Percentiles rank a stretch among this genome's conserved stretches.
Conservation (phyloP, 2,113 vertebrate genomes). For the Hymenochirus boettgeri region DNA sequence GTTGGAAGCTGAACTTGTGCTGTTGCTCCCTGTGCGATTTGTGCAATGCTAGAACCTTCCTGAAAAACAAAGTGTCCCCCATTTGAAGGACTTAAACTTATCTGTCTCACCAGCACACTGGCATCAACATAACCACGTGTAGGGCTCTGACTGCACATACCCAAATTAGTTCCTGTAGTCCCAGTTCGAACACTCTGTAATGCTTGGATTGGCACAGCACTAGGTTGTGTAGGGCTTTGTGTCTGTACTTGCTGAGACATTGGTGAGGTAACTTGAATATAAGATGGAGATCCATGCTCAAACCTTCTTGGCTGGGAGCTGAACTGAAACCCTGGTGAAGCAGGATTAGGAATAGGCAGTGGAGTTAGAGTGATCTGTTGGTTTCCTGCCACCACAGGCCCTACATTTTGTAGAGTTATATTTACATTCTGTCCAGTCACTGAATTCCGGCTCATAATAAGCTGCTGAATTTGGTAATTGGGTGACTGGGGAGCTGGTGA, state of each 20-base stretch:
- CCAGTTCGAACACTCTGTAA: conserved; percentile 72
- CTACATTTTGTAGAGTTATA: conserved; percentile 87
- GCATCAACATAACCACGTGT: conserved; percentile 79
- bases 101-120: conserved; percentile 78
- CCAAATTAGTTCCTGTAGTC: conserved; percentile 65
- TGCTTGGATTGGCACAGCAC: conserved; percentile 63
- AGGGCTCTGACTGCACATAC: conserved; percentile 81
- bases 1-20: conserved; percentile 66
- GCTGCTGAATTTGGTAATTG: conserved; percentile 80
- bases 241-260: conserved; percentile 80
- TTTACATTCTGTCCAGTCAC: conserved; percentile 85
- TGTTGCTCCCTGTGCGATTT: conserved; percentile 71
- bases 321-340: conserved; percentile 84
- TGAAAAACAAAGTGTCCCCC: conserved; percentile 83
- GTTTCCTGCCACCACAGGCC: conserved; percentile 71
- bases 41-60: conserved; percentile 77
- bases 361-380: conserved; percentile 86
- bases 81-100: conserved; percentile 74
- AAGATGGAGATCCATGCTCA: conserved; percentile 77
- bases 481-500: conserved; percentile 87
- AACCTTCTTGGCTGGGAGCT: conserved; percentile 77
- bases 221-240: conserved; percentile 85
- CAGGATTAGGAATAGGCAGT: conserved; percentile 74
- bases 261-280: conserved; percentile 84
- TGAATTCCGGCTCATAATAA: conserved; percentile 83